Conservation (phyloP, 2,888 invertebrate genomes). For the Macrophya annulata region DNA sequence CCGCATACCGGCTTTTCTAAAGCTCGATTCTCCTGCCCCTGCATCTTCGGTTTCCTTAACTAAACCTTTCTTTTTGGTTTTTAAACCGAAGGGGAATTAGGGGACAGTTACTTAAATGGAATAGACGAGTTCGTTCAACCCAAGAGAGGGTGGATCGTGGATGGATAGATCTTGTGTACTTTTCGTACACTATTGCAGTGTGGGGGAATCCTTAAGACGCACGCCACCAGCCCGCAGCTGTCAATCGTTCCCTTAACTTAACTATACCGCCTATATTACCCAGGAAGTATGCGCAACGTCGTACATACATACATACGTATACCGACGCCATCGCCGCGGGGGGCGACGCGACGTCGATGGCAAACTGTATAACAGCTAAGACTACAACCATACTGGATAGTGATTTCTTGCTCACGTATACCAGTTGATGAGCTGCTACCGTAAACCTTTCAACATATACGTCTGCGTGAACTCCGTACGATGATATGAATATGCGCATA, state of each 20-base stretch:
- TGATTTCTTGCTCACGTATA: conserved; percentile 12
- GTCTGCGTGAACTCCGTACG: background rate
- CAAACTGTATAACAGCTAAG: background rate
- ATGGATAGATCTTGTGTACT: conserved; percentile 21
- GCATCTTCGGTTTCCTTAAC: conserved; percentile 32
- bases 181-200: background rate
- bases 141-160: conserved; percentile 36
- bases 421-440: background rate
- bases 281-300: background rate
- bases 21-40: conserved; percentile 12
- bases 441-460: conserved; percentile 14
- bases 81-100: conserved; percentile 6
- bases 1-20: conserved; percentile 33
- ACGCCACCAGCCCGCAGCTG: conserved; percentile 48
- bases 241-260: conserved; percentile 45
- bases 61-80: background rate
- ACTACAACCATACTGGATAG: background rate
- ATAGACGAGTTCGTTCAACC: conserved; percentile 67
- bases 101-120: conserved; percentile 44
- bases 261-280: background rate
- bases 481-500: background rate
- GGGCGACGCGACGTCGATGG: background rate
- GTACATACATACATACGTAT: background rate
- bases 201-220: conserved; percentile 23
- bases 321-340: background rate